Percentiles rank a stretch among this genome's conserved stretches.
Evolutionary conservation across 2,113 vertebrate species (phyloP).

Genomic region (Chitala chitala): DNA sequence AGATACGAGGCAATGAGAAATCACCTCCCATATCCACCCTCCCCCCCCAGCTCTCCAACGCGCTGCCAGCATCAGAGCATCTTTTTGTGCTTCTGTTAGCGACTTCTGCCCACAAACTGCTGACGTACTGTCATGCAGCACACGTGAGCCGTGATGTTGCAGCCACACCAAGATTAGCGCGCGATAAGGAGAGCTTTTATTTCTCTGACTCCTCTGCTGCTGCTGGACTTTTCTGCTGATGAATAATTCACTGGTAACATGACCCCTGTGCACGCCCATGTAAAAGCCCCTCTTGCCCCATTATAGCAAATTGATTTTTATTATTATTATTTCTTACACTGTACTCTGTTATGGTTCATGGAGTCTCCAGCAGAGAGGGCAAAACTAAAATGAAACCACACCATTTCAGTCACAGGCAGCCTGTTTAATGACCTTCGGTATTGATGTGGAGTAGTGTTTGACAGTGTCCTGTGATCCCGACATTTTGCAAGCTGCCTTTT

Average conservation of each 20-base stretch:
- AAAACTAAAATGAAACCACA: background rate
- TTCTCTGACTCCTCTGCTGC: constrained; percentile 48
- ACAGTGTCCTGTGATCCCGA: background rate
- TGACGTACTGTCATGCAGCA: constrained; percentile 45
- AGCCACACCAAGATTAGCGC: constrained; percentile 51
- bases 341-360: background rate
- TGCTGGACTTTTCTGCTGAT: constrained; percentile 60
- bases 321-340: constrained; percentile 35
- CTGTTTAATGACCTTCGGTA: background rate
- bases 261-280: constrained; percentile 61
- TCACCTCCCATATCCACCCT: background rate
- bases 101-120: constrained; percentile 26
- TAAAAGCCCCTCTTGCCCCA: constrained; percentile 65
- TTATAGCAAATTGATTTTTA: constrained; percentile 71
- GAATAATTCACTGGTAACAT: constrained; percentile 75
- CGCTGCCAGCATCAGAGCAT: background rate
- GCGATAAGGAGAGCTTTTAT: constrained; percentile 44
- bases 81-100: constrained; percentile 20
- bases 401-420: background rate
- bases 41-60: background rate
- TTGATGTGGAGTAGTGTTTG: background rate
- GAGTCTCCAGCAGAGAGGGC: background rate
- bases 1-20: background rate
- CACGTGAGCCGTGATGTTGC: constrained; percentile 53
- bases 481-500: background rate